These are phyloP conservation scores for Anagrus nilaparvatae DNA, from an alignment of 1,140 invertebrate genomes.

Conservation along the genomic window DNA sequence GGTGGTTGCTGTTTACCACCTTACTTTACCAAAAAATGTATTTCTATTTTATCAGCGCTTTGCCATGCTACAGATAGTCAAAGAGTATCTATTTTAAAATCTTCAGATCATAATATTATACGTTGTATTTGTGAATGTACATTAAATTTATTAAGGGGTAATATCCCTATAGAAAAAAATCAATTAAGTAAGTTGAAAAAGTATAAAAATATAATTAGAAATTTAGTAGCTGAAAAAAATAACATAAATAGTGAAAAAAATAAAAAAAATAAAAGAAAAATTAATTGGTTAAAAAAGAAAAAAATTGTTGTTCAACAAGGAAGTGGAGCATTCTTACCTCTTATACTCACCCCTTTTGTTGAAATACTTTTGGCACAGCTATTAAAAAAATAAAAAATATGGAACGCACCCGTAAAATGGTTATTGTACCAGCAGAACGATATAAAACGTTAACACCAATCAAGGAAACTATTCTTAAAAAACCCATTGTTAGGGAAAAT, in stretches of 20 bases:
- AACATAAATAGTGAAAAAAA: no score
- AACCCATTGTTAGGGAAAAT: no score
- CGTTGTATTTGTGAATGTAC: slow-evolving; percentile 19
- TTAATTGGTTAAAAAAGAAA: not conserved
- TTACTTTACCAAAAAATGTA: slow-evolving; percentile 8
- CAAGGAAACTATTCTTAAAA: no score
- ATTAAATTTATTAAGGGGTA: slow-evolving; percentile 14
- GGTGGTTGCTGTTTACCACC: no score
- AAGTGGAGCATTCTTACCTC: slow-evolving; percentile 3
- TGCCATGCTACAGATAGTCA: slow-evolving; percentile 6
- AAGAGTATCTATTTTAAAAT: slow-evolving; percentile 9
- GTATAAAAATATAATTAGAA: no score
- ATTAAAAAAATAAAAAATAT: slow-evolving; percentile 5
- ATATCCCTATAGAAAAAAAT: no score
- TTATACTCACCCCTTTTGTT: slow-evolving; percentile 4
- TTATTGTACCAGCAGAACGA: slow-evolving; percentile 12
- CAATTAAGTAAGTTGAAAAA: no score
- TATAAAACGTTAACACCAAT: not conserved
- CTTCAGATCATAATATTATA: slow-evolving; percentile 11
- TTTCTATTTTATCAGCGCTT: not conserved
- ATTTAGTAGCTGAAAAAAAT: no score
- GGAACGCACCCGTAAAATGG: slow-evolving; percentile 16
- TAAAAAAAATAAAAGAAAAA: no score
- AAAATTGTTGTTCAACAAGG: slow-evolving; percentile 2
- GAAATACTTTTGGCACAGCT: not conserved